Evolutionary conservation across 1,140 invertebrate species (phyloP).

Genomic region (Trichonephila clavata): DNA sequence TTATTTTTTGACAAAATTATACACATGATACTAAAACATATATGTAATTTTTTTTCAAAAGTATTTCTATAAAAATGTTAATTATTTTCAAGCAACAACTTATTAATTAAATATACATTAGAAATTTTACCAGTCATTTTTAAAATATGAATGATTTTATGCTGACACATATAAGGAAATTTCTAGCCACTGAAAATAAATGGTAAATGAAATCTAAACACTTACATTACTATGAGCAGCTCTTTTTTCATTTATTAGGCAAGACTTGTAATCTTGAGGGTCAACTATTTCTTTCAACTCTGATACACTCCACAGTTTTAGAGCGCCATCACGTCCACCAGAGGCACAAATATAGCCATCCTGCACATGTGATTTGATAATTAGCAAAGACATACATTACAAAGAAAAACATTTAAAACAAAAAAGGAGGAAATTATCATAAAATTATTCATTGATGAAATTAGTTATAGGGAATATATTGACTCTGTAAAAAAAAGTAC

Average conservation of each 20-base stretch:
- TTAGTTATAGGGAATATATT: too few relatives aligned
- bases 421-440: not conserved
- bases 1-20: too few relatives aligned
- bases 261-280: not conserved
- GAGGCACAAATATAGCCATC: conserved; percentile 65
- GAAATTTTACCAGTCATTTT: not conserved
- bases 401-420: too few relatives aligned
- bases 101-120: not conserved
- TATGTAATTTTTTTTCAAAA: too few relatives aligned
- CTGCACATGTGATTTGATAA: not conserved
- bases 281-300: not conserved
- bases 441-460: not conserved
- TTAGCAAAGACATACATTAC: too few relatives aligned
- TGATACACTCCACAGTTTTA: conserved; percentile 67
- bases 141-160: too few relatives aligned
- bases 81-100: not conserved
- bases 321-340: conserved; percentile 64
- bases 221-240: conserved; percentile 67
- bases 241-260: conserved; percentile 36
- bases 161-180: too few relatives aligned
- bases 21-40: too few relatives aligned
- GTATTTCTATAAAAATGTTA: too few relatives aligned
- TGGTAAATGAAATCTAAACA: too few relatives aligned
- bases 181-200: too few relatives aligned
- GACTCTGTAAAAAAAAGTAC: too few relatives aligned